phyloP scores from a whole-genome alignment of 2,888 invertebrate species.

The Ischnus inquisitorius region DNA sequence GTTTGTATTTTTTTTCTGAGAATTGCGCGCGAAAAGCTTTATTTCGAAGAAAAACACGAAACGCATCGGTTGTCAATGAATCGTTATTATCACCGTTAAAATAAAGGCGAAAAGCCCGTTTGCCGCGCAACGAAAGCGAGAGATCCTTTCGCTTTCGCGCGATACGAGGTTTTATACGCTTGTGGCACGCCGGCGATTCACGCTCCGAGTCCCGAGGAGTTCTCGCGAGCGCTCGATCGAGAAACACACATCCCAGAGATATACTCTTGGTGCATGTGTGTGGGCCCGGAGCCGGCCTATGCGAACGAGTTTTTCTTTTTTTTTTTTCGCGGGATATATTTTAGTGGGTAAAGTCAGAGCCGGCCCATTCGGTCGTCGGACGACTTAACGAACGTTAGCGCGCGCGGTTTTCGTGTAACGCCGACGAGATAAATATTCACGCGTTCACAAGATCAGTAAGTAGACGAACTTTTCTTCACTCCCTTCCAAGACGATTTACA shows the following conservation, averaged over 20 bases:
- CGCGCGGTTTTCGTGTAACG: neutral
- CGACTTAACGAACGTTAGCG: neutral
- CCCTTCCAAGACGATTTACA: too few relatives aligned
- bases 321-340: neutral
- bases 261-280: neutral
- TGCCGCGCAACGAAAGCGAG: slow-evolving; percentile 47
- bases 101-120: slow-evolving; percentile 39
- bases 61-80: neutral
- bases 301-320: slow-evolving; percentile 4
- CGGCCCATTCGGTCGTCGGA: neutral
- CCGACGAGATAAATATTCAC: neutral
- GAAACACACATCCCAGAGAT: neutral
- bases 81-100: neutral
- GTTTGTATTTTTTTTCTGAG: neutral
- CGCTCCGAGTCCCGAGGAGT: neutral
- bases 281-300: neutral
- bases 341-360: neutral
- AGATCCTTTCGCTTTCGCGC: slow-evolving; percentile 61
- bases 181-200: slow-evolving; percentile 4
- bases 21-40: neutral
- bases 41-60: neutral
- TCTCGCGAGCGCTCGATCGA: slow-evolving; percentile 23
- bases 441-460: neutral
- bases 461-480: neutral
- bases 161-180: neutral